Evolutionary conservation across 2,797 vertebrate genomes (phyloP).

Genomic region (Hypotaenidia philippensis): DNA sequence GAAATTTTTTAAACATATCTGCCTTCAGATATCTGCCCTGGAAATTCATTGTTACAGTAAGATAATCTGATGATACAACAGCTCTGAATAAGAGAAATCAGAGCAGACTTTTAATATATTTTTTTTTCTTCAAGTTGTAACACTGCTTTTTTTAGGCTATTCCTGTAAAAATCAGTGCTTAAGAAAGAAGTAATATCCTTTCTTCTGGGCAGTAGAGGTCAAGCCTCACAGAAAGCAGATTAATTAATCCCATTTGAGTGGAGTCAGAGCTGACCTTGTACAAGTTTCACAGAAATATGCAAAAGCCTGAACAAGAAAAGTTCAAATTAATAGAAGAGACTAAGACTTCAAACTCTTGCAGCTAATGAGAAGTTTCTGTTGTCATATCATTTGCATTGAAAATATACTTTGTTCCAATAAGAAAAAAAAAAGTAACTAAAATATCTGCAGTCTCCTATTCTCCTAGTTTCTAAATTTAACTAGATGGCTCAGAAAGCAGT

Average conservation of each 20-base stretch:
- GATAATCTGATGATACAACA: not conserved
- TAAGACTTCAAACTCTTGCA: not conserved
- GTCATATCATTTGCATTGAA: not conserved
- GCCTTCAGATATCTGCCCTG: not conserved
- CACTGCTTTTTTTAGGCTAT: not conserved
- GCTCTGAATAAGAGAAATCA: not conserved
- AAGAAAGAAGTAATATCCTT: not conserved
- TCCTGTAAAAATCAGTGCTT: not conserved
- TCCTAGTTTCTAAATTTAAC: slow-evolving; percentile 18
- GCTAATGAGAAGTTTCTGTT: not conserved
- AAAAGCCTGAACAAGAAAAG: not conserved
- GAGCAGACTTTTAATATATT: not conserved
- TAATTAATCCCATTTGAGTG: slow-evolving; percentile 60
- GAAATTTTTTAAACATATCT: not conserved
- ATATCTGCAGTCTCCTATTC: not conserved
- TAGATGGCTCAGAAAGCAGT: slow-evolving; percentile 34
- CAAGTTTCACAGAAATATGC: not conserved
- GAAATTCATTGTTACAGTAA: not conserved
- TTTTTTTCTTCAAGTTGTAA: not conserved
- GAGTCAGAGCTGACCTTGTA: slow-evolving; percentile 4
- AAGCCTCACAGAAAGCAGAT: not conserved
- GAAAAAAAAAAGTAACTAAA: not conserved
- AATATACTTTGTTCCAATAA: not conserved
- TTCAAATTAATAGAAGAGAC: not conserved
- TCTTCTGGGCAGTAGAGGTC: slow-evolving; percentile 10